Percentiles rank a stretch among this genome's conserved stretches.
phyloP scores from a whole-genome alignment of 2,888 invertebrate genomes.

The Cepaea hortensis region DNA sequence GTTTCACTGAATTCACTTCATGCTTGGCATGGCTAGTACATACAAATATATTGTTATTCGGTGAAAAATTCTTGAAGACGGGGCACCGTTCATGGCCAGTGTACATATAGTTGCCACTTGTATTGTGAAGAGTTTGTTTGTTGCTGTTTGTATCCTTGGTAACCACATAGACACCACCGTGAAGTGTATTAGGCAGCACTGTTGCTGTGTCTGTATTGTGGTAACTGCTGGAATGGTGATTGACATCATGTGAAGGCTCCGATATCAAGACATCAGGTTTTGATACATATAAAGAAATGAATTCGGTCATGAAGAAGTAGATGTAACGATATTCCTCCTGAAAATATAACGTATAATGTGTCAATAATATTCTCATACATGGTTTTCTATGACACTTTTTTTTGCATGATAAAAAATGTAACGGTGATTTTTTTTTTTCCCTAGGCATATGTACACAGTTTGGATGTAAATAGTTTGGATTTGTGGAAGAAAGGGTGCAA shows the following conservation, averaged over 20 bases:
- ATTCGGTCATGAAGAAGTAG: constrained; percentile 71
- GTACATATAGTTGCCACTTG: background rate
- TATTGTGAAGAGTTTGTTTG: background rate
- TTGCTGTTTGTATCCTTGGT: constrained; percentile 12
- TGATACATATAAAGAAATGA: constrained; percentile 59
- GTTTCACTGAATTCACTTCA: background rate
- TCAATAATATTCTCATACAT: too few relatives aligned
- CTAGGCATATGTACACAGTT: too few relatives aligned
- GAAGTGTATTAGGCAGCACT: background rate
- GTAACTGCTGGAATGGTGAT: background rate
- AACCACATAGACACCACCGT: constrained; percentile 43
- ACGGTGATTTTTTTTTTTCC: too few relatives aligned
- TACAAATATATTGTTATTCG: background rate
- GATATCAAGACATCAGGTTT: constrained; percentile 65
- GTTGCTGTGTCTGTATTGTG: background rate
- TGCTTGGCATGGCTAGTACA: background rate
- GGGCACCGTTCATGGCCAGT: background rate
- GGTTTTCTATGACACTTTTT: too few relatives aligned
- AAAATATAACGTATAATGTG: constrained; percentile 19
- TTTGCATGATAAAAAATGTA: too few relatives aligned
- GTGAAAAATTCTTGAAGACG: background rate
- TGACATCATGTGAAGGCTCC: constrained; percentile 3
- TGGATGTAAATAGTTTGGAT: too few relatives aligned
- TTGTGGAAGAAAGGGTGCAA: too few relatives aligned
- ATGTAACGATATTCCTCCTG: constrained; percentile 74